A percentile compares a stretch with the other conserved stretches of the same genome.
Evolutionary conservation across 2,797 vertebrate species (phyloP).

Genomic region (Gila robusta): DNA sequence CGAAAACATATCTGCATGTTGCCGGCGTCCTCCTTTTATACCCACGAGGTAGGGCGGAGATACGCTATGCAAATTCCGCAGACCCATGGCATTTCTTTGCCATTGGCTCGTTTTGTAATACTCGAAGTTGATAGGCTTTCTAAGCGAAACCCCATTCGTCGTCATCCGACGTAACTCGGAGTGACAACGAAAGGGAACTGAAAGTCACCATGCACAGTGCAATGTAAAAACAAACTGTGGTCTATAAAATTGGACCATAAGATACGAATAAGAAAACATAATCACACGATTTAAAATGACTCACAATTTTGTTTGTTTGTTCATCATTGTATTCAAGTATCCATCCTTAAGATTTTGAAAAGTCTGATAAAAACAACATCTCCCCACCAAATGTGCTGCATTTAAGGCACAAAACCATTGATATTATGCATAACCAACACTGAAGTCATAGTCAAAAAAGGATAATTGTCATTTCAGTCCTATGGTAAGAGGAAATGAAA

Average conservation of each 20-base stretch:
- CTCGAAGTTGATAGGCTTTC: too few relatives aligned
- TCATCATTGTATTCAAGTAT: background rate
- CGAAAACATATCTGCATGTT: too few relatives aligned
- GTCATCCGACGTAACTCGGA: too few relatives aligned
- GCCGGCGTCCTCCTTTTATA: too few relatives aligned
- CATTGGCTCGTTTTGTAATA: too few relatives aligned
- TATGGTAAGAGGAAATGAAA: background rate
- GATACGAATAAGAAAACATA: background rate
- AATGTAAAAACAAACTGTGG: background rate
- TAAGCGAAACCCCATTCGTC: too few relatives aligned
- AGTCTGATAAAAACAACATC: background rate
- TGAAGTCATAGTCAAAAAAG: background rate
- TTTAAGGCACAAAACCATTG: background rate
- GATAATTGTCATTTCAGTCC: background rate
- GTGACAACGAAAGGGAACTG: too few relatives aligned
- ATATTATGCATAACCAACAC: background rate
- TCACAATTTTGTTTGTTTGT: too few relatives aligned
- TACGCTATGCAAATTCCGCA: too few relatives aligned
- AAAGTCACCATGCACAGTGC: too few relatives aligned
- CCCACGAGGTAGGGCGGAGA: too few relatives aligned
- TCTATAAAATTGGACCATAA: background rate
- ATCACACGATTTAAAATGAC: background rate
- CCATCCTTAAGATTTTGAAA: background rate
- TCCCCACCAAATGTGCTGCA: background rate
- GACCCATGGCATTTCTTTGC: too few relatives aligned